Evolutionary conservation across 2,888 invertebrate genomes (phyloP).

Genomic region (Phanerotoma sp.): DNA sequence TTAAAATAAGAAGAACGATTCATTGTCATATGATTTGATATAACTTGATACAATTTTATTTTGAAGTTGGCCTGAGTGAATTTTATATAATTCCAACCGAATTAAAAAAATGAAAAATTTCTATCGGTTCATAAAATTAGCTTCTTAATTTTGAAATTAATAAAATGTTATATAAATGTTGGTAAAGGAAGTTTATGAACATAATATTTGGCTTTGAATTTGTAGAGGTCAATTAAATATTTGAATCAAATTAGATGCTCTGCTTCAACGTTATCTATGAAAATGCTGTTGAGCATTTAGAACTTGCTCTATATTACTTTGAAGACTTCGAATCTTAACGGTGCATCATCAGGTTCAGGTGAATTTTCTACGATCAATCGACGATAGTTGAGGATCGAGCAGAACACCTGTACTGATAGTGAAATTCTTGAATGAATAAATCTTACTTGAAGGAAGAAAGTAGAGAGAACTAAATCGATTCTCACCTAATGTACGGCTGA

Average conservation of each 20-base stretch:
- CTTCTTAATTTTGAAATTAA: too few species aligned
- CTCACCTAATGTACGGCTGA: background rate
- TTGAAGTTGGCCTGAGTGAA: too few species aligned
- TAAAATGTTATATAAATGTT: background rate
- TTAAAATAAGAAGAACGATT: too few species aligned
- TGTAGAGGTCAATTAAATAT: constrained; percentile 3
- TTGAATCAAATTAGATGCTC: constrained; percentile 8
- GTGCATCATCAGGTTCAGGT: constrained; percentile 22
- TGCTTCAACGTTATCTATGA: constrained; percentile 8
- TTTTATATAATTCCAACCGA: too few species aligned
- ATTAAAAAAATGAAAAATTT: too few species aligned
- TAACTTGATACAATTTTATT: too few species aligned
- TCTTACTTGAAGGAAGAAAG: background rate
- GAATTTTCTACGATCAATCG: constrained; percentile 9
- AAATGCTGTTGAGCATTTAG: constrained; percentile 22
- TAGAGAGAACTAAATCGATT: constrained; percentile 8
- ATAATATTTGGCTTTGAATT: background rate
- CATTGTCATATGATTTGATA: too few species aligned
- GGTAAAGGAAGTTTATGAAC: background rate
- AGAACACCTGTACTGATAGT: constrained; percentile 2
- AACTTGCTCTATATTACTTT: constrained; percentile 19
- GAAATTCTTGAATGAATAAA: constrained; percentile 13
- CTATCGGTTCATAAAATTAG: too few species aligned
- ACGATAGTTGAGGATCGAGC: background rate
- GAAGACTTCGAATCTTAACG: constrained; percentile 13